phyloP scores from a whole-genome alignment of 2,888 invertebrate species.

The Oscheius sp. region DNA sequence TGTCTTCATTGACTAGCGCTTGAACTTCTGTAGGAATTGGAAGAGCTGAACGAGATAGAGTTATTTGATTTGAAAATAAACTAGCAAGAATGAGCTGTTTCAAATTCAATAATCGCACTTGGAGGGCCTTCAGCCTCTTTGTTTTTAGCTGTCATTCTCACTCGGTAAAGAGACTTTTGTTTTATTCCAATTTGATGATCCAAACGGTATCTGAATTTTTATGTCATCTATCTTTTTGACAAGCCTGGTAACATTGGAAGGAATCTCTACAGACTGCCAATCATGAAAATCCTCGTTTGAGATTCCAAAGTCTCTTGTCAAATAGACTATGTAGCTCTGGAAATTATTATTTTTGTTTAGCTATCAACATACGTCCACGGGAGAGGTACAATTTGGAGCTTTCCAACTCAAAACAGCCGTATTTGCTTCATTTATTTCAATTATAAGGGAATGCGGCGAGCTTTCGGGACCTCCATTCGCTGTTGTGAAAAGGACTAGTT shows the following conservation, averaged over 20 bases:
- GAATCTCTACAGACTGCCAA: slow-evolving; percentile 45
- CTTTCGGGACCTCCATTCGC: slow-evolving; percentile 50
- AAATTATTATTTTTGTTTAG: neutral
- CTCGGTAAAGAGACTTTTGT: slow-evolving; percentile 55
- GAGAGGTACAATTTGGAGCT: slow-evolving; percentile 41
- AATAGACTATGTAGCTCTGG: slow-evolving; percentile 50
- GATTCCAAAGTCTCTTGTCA: slow-evolving; percentile 49
- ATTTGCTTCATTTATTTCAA: slow-evolving; percentile 53
- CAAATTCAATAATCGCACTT: slow-evolving; percentile 50
- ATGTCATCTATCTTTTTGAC: too few species aligned
- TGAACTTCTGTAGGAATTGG: slow-evolving; percentile 55
- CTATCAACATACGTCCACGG: slow-evolving; percentile 35
- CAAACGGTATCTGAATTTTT: slow-evolving; percentile 36
- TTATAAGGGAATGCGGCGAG: slow-evolving; percentile 36
- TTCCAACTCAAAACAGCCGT: slow-evolving; percentile 45
- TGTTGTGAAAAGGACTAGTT: slow-evolving; percentile 36
- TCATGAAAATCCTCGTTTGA: slow-evolving; percentile 45
- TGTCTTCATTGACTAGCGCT: slow-evolving; percentile 44
- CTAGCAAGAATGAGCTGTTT: slow-evolving; percentile 45
- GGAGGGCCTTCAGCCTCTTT: slow-evolving; percentile 45
- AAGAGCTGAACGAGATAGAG: slow-evolving; percentile 33
- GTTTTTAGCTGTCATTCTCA: slow-evolving; percentile 46
- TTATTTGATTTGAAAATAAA: neutral
- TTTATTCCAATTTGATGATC: slow-evolving; percentile 46
- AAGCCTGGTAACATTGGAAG: slow-evolving; percentile 15